These are phyloP conservation scores for Lamproptera curius DNA, from an alignment of 2,888 invertebrate genomes.

Conservation along the genomic window DNA sequence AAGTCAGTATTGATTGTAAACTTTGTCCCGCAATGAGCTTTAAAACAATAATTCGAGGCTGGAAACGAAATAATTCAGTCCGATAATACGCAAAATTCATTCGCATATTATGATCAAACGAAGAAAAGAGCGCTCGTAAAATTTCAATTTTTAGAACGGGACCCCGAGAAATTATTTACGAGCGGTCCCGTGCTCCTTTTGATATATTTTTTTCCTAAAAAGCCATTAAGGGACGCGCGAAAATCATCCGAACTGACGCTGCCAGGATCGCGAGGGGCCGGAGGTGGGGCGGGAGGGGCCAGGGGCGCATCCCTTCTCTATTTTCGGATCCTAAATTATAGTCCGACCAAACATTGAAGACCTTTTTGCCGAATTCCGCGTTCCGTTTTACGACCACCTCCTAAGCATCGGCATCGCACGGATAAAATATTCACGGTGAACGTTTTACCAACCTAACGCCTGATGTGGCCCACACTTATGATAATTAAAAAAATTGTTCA, in stretches of 20 bases:
- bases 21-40: no score
- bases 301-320: slow-evolving; percentile 57
- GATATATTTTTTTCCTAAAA: slow-evolving; percentile 56
- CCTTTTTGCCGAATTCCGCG: slow-evolving; percentile 71
- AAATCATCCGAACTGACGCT: slow-evolving; percentile 59
- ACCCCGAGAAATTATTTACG: slow-evolving; percentile 23
- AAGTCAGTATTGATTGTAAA: no score
- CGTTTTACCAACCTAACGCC: slow-evolving; percentile 38
- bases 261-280: slow-evolving; percentile 34
- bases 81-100: no score
- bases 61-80: no score
- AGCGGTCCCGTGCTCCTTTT: slow-evolving; percentile 18
- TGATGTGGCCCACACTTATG: slow-evolving; percentile 36
- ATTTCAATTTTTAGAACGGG: slow-evolving; percentile 30
- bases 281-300: slow-evolving; percentile 20
- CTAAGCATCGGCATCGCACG: slow-evolving; percentile 61
- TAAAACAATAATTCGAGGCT: no score
- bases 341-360: slow-evolving; percentile 72
- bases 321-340: slow-evolving; percentile 73
- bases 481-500: slow-evolving; percentile 17
- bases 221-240: slow-evolving; percentile 56
- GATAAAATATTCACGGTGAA: slow-evolving; percentile 66
- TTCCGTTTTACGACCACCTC: slow-evolving; percentile 67
- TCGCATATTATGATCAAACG: no score
- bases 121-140: slow-evolving; percentile 30